A percentile compares a stretch with the other conserved stretches of the same genome.
Evolutionary conservation across 2,888 invertebrate species (phyloP).

Genomic region (Drosophila falleni): DNA sequence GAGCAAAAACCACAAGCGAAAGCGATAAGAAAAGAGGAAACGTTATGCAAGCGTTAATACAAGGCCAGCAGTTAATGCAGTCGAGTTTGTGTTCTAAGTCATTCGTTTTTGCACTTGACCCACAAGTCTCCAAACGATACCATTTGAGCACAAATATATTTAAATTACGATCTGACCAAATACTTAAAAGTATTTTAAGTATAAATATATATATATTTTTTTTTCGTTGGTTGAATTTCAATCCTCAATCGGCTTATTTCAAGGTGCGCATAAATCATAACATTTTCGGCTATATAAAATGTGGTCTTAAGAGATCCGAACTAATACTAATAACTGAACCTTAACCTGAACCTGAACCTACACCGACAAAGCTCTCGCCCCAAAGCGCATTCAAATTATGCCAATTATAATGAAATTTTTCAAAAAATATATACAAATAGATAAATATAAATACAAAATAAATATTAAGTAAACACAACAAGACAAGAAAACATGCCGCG

Average conservation of each 20-base stretch:
- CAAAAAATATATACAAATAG: constrained; percentile 41
- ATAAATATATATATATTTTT: not conserved
- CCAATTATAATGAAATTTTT: constrained; percentile 75
- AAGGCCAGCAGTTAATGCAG: constrained; percentile 35
- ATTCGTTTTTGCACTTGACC: constrained; percentile 33
- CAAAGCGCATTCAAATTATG: constrained; percentile 78
- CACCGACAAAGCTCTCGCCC: constrained; percentile 67
- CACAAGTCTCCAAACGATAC: constrained; percentile 8
- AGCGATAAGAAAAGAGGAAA: constrained; percentile 24
- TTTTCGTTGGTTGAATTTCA: constrained; percentile 12
- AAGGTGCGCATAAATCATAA: constrained; percentile 68
- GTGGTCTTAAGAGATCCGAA: constrained; percentile 49
- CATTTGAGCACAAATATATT: constrained; percentile 2
- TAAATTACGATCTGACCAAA: constrained; percentile 14
- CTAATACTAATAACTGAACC: constrained; percentile 23
- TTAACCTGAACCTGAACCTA: constrained; percentile 18
- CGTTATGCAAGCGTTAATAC: constrained; percentile 48
- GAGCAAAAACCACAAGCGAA: constrained; percentile 20
- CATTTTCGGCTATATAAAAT: constrained; percentile 61
- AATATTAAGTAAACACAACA: constrained; percentile 12
- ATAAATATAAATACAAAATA: constrained; percentile 51
- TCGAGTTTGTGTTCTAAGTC: constrained; percentile 56
- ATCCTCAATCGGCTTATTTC: constrained; percentile 50
- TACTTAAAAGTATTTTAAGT: constrained; percentile 27
- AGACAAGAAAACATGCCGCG: constrained; percentile 27